phyloP scores from a whole-genome alignment of 2,888 invertebrate species.

The Drosophila suboccidentalis region DNA sequence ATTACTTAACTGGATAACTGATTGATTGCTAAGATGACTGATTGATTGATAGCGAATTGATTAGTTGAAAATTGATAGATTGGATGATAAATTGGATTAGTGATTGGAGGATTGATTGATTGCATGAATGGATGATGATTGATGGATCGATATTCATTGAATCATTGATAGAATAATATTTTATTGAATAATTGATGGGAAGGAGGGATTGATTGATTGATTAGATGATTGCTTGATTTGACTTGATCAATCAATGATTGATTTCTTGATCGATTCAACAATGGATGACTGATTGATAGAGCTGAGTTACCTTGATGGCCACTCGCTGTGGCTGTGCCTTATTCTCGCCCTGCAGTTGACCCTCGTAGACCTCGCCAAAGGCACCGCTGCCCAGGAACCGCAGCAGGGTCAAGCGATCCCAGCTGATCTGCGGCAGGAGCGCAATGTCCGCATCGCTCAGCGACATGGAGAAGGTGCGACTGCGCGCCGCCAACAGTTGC shows the following conservation, averaged over 20 bases:
- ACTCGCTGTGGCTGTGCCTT: slow-evolving; percentile 93
- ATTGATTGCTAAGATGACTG: background rate
- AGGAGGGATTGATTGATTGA: too few relatives aligned
- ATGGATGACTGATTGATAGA: background rate
- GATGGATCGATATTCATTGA: too few relatives aligned
- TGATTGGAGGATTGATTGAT: too few relatives aligned
- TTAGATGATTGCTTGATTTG: too few relatives aligned
- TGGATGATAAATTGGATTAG: too few relatives aligned
- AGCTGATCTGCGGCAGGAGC: slow-evolving; percentile 93
- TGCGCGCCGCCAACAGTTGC: slow-evolving; percentile 87
- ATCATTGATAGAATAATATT: too few relatives aligned
- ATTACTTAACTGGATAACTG: too few relatives aligned
- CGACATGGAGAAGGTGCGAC: slow-evolving; percentile 91
- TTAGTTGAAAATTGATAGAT: too few relatives aligned
- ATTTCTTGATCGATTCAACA: too few relatives aligned
- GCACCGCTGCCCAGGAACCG: slow-evolving; percentile 98
- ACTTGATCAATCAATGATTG: too few relatives aligned
- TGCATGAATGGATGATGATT: too few relatives aligned
- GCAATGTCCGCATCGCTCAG: slow-evolving; percentile 93
- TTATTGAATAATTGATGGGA: too few relatives aligned
- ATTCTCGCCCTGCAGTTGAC: slow-evolving; percentile 90
- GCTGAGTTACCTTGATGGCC: slow-evolving; percentile 92
- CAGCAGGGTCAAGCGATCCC: slow-evolving; percentile 94
- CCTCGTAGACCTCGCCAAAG: slow-evolving; percentile 99
- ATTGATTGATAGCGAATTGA: background rate